These are phyloP conservation scores for Trachymyrmex septentrionalis DNA, from an alignment of 1,140 invertebrate species.

Conservation along the genomic window DNA sequence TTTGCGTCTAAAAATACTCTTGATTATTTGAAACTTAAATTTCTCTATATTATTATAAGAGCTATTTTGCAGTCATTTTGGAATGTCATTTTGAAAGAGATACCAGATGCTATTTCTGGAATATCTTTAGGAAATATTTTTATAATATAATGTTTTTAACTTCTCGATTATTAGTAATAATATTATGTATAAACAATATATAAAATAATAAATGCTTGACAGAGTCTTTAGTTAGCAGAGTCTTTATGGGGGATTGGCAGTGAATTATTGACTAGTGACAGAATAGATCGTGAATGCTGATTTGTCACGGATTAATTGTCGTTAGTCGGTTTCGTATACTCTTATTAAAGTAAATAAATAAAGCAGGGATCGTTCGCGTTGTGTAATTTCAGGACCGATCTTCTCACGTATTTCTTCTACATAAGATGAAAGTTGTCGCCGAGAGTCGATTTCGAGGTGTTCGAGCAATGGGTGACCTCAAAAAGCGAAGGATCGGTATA, in stretches of 20 bases:
- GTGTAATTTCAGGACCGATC: conserved; percentile 20
- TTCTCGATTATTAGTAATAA: neutral
- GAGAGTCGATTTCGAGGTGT: conserved; percentile 83
- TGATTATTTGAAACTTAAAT: conserved; percentile 35
- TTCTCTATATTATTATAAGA: conserved; percentile 16
- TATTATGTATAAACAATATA: too few species aligned
- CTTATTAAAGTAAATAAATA: conserved; percentile 65
- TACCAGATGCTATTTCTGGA: neutral
- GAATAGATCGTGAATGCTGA: conserved; percentile 11
- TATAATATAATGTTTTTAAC: neutral
- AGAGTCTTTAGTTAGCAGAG: conserved; percentile 14
- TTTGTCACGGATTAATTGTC: conserved; percentile 3
- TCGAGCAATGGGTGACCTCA: conserved; percentile 90
- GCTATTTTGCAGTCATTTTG: conserved; percentile 37
- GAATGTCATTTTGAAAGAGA: neutral
- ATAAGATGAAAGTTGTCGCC: conserved; percentile 82
- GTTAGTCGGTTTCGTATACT: conserved; percentile 33
- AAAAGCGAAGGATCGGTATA: conserved; percentile 97
- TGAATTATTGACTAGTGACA: conserved; percentile 47
- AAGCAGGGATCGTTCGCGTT: conserved; percentile 29
- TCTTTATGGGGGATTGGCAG: conserved; percentile 25
- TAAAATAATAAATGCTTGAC: conserved; percentile 8
- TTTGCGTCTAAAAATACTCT: conserved; percentile 31
- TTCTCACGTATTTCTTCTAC: conserved; percentile 64
- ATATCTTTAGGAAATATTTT: conserved; percentile 13